Base-by-base conservation (phyloP, 2,113 vertebrate species). In the Enhydra lutris region DNA sequence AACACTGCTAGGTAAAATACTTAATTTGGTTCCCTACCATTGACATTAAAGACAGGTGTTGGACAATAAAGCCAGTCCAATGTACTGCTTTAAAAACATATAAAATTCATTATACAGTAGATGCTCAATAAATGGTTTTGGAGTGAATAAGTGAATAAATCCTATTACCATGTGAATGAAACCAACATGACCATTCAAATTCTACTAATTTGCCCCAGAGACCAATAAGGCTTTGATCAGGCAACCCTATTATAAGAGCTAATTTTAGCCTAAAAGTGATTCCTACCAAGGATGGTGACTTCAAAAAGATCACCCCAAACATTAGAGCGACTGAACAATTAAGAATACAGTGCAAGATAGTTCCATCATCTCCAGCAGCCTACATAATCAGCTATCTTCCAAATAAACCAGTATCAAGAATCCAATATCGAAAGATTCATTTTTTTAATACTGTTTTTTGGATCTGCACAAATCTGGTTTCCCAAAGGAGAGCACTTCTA, bases 71-170 rank as follows among this genome's bases (percentile, higher is more conserved):
- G 29, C 31, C 83, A 76, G 34, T 29, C 50, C 82, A 87, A 1
- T 36, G 29, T 21, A 67, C 74, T 74, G 29, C 50, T 17, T 39
- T 71, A 52, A 78, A 42, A 61, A 91, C 18, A 14, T 88, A 69
- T 34, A 69, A 69, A 69, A 69, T n/a, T 69, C 34, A 20, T 18
- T 18, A 91, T 73, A 89, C 39, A 91, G 93, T 92, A 97, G 65
- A 45, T 94, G 69, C n/a, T 96, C 87, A 83, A 71, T 69, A 92
- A 97, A 96, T 89, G 87, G 45, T 61, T 95, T 91, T 71, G 86
- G 50, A 63, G 31, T 89, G 23, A 85, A 81, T 81, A 95, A 81
- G 50, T 89, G 63, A 81, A 88, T 61, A 67, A 96, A 91, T 91
- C 15, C n/a, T 88, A 69, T 65, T 31, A 61, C 14, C 36, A 57